Evolutionary conservation across 2,797 vertebrate genomes (phyloP), one percentile per base, ranked within the genome.

Genomic region (Aeoliscus strigatus): DNA sequence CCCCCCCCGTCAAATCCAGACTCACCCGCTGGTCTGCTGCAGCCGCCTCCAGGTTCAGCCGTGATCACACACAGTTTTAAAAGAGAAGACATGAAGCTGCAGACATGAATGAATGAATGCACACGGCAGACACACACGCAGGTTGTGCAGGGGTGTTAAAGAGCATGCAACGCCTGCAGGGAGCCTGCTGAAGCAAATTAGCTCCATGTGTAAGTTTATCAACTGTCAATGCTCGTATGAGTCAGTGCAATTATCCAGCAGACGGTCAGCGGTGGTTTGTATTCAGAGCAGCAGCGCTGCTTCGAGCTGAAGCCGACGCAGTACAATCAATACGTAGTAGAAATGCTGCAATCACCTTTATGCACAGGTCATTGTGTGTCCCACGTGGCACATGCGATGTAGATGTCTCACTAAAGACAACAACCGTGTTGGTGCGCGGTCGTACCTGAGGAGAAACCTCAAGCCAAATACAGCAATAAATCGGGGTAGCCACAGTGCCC

Each of bases 171-270:
- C n/a, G 52, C 58, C 80, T 44, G 39, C 23, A 3, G 77, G 77
- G 74, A 77, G 72, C 39, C 66, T 51, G 66, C 30, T 80, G 36
- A 28, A 55, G 61, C 58, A 73, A 80, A 85, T 83, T 83, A 76
- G 54, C 74, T 60, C 59, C 34, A 62, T 60, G 35, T 25, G 15
- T 25, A 73, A 70, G 66, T 66, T 64, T 78, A 82, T 76, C 76
- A 77, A 52, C 58, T 64, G 53, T 76, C 62, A 30, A 8, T 8
- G 17, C 51, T 67, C 73, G 82, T 70, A 72, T 53, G 61, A 48
- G 16, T 38, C 51, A 33, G 35, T 21, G 52, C 55, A 77, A 73
- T 82, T 78, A 68, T 75, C 69, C 37, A 60, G 51, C 48, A n/a
- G 5, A 49, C 46, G 67, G 65, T 72, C 74, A 67, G 51, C 50